Conservation (phyloP, 2,797 vertebrate genomes). For the Apodemus agrarius region DNA sequence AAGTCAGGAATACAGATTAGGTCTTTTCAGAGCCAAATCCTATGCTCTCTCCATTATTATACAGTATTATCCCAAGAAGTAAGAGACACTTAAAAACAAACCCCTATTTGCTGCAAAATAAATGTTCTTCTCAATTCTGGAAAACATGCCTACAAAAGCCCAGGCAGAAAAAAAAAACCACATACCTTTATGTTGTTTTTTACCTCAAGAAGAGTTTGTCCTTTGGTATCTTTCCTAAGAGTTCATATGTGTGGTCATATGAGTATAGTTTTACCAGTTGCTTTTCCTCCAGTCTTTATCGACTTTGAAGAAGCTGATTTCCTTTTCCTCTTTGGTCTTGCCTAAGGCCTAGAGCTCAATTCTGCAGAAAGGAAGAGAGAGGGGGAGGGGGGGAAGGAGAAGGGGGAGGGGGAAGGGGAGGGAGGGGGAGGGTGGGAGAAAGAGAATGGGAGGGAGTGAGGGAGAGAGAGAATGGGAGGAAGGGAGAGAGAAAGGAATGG, state of each 20-base stretch:
- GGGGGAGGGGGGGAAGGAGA: accelerated
- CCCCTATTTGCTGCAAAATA: neutral
- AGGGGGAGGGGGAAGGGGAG: no score
- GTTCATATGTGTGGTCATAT: conserved; percentile 91
- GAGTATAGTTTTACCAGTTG: conserved; percentile 91
- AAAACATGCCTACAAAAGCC: neutral
- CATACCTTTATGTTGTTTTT: conserved; percentile 90
- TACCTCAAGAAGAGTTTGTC: conserved; percentile 90
- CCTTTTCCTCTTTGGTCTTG: conserved; percentile 87
- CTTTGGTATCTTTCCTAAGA: conserved; percentile 88
- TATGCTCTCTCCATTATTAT: neutral
- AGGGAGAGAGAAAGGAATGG: no score
- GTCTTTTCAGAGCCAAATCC: neutral
- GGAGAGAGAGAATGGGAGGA: no score
- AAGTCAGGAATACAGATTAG: neutral
- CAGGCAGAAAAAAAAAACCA: conserved; percentile 75
- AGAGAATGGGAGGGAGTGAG: no score
- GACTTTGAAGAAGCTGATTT: conserved; percentile 92
- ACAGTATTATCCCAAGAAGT: neutral
- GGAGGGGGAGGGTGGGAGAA: accelerated
- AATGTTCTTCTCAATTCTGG: neutral
- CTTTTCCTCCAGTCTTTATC: conserved; percentile 89
- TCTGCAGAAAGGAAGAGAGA: conserved; percentile 83
- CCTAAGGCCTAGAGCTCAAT: conserved; percentile 92
- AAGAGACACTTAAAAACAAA: neutral